Conservation (phyloP, 2,797 vertebrate species). For the Brotula barbata region DNA sequence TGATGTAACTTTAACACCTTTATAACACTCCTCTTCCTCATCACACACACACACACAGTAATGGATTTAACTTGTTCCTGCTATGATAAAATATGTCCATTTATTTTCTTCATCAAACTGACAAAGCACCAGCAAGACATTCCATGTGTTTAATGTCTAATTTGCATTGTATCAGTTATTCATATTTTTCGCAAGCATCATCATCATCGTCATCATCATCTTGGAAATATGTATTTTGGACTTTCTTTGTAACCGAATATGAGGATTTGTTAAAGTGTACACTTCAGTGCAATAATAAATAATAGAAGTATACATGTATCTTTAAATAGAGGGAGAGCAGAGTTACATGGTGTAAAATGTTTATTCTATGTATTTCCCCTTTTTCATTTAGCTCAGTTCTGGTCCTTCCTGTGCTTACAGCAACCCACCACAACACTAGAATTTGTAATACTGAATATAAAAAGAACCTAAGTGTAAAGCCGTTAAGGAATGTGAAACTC, state of each 20-base stretch:
- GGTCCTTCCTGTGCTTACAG: conserved; percentile 21
- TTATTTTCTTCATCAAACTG: conserved; percentile 45
- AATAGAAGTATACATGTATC: conserved; percentile 13
- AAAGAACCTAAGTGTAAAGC: conserved; percentile 4
- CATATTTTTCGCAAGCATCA: conserved; percentile 20
- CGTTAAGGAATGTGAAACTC: conserved; percentile 20
- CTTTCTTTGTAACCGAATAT: conserved; percentile 14
- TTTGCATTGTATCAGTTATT: conserved; percentile 3
- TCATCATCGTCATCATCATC: background rate
- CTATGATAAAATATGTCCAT: conserved; percentile 33
- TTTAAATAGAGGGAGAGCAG: no score
- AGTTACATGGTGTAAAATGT: conserved; percentile 1
- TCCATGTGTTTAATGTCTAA: conserved; percentile 22
- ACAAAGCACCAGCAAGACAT: conserved; percentile 46
- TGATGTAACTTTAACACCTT: conserved; percentile 12
- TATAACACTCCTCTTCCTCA: no score
- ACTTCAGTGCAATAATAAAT: conserved; percentile 52
- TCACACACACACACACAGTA: no score
- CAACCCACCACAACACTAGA: conserved; percentile 14
- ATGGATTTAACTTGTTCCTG: conserved; percentile 16
- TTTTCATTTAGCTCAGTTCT: conserved; percentile 10
- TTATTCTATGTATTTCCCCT: conserved; percentile 5
- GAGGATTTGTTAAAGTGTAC: conserved; percentile 15
- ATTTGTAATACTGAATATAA: background rate
- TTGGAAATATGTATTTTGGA: conserved; percentile 1